Base-by-base conservation (phyloP, 2,797 vertebrate species). In the Martes flavigula region DNA sequence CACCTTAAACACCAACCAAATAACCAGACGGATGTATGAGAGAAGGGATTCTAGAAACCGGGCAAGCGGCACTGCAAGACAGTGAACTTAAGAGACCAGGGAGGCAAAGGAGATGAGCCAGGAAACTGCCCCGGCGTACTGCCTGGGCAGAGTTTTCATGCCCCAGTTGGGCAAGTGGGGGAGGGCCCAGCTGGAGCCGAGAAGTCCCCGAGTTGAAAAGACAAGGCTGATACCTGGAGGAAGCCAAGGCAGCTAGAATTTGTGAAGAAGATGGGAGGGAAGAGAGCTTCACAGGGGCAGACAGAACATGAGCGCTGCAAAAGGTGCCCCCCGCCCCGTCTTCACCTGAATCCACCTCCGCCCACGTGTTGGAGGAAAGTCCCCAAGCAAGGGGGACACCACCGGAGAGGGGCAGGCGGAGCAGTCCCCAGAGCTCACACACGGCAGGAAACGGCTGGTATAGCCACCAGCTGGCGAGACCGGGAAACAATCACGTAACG, bases 1-100 rank as follows among this genome's bases (percentile, higher is more conserved):
- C 11, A 30, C 25, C 30, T 94, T n/a, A 83, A 90, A 66, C n/a
- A 89, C 7, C 70, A 72, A 72, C 70, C 87, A 60, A 62, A 64
- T 56, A 92, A 25, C 4, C 25, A 21, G 27, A 86, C 2, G 90
- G 75, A 27, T n/a, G 15, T 46, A 30, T 27, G 18, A 25, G 87
- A 68, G 25, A 12, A 48, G 25, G 13, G 2, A n/a, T 87, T 79
- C 62, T 40, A 83, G 17, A 58, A 73, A 51, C 0, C 27, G 17
- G 46, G 23, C 66, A 4, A 27, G 1, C 79, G 35, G n/a, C 1
- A 40, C 7, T 27, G 0, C 0, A 60, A 10, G 30, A 38, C 14
- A 48, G 40, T 7, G 54, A 73, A 38, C 73, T 38, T 15, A 72
- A 72, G 32, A 92, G 1, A 62, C 35, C 54, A 83, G 12, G 30